A percentile compares a stretch with the other conserved stretches of the same genome.
Evolutionary conservation across 2,888 invertebrate species (phyloP).

Genomic region (Trichogramma dendrolimi): DNA sequence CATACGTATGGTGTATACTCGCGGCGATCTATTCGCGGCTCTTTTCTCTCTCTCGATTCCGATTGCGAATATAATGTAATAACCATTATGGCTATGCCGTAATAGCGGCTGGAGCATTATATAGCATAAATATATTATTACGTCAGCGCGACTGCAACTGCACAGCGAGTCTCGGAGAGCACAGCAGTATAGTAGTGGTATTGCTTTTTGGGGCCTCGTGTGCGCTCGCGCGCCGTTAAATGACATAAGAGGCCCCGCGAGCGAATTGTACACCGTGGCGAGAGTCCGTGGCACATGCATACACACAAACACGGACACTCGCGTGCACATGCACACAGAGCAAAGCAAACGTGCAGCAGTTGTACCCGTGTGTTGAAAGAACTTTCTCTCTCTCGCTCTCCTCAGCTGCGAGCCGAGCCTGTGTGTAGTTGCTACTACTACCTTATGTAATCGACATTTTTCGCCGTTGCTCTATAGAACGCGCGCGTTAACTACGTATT

Average conservation of each 20-base stretch:
- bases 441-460: slow-evolving; percentile 8
- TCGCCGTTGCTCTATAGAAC: too few relatives aligned
- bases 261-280: neutral
- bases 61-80: too few relatives aligned
- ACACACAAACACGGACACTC: neutral
- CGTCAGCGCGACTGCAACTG: slow-evolving; percentile 4
- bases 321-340: too few relatives aligned
- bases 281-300: neutral
- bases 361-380: slow-evolving; percentile 12
- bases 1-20: too few relatives aligned
- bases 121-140: slow-evolving; percentile 9
- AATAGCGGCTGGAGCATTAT: slow-evolving; percentile 6
- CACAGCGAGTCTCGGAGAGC: too few relatives aligned
- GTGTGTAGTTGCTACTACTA: neutral
- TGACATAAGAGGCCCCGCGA: slow-evolving; percentile 16
- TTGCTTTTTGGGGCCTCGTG: slow-evolving; percentile 12
- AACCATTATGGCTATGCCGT: slow-evolving; percentile 1
- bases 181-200: neutral
- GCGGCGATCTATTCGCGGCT: too few relatives aligned
- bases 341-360: too few relatives aligned
- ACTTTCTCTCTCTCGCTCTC: slow-evolving; percentile 19
- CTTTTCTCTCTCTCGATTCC: too few relatives aligned
- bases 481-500: too few relatives aligned
- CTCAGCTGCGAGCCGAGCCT: neutral
- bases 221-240: neutral